A percentile compares a stretch with the other conserved stretches of the same genome.
phyloP scores from a whole-genome alignment of 2,797 vertebrate species.

The Mycteria americana region DNA sequence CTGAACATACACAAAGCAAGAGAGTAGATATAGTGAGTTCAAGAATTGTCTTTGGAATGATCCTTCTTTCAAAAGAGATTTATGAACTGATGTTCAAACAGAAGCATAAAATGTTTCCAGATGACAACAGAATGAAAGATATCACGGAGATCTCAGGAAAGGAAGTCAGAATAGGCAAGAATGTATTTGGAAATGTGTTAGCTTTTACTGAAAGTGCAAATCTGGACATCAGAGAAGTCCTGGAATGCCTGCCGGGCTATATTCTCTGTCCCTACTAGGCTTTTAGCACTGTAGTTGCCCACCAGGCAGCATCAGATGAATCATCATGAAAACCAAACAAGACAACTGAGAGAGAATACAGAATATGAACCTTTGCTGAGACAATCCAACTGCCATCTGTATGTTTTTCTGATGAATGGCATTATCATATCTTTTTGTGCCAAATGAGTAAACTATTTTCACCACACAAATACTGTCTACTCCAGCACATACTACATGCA shows the following conservation, averaged over 20 bases:
- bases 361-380: neutral
- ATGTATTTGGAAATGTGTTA: neutral
- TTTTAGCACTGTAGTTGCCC: constrained; percentile 3
- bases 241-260: neutral
- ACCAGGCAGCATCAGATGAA: constrained; percentile 3
- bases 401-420: constrained; percentile 27
- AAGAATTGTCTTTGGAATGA: neutral
- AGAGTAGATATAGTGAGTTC: neutral
- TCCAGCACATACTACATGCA: neutral
- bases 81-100: neutral
- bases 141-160: neutral
- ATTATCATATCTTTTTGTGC: constrained; percentile 35
- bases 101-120: neutral
- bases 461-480: neutral
- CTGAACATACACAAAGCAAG: neutral
- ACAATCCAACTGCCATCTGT: constrained; percentile 30
- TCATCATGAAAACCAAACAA: neutral
- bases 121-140: neutral
- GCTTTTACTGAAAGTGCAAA: neutral
- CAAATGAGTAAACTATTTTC: constrained; percentile 41
- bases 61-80: neutral
- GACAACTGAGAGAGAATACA: neutral
- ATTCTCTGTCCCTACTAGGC: neutral
- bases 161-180: neutral
- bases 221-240: neutral